phyloP scores from a whole-genome alignment of 2,888 invertebrate species.

The Dromius quadrimaculatus region DNA sequence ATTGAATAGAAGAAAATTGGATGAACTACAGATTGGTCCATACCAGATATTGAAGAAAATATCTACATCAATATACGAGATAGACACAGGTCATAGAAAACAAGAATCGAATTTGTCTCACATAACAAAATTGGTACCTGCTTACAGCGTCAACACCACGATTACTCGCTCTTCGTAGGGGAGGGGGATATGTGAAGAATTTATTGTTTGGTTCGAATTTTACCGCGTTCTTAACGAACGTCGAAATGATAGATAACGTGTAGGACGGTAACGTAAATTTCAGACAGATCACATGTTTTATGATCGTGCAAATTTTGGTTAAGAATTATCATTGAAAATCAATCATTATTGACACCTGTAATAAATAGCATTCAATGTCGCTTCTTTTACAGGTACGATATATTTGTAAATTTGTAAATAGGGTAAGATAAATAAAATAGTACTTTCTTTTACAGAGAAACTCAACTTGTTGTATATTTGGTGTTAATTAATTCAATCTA shows the following conservation, averaged over 20 bases:
- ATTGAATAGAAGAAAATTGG: slow-evolving; percentile 59
- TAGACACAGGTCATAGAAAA: slow-evolving; percentile 48
- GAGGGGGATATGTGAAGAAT: background rate
- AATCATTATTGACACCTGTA: background rate
- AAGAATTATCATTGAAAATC: background rate
- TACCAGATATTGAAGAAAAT: slow-evolving; percentile 56
- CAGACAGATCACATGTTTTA: background rate
- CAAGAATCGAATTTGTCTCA: slow-evolving; percentile 30
- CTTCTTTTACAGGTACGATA: background rate
- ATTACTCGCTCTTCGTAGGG: background rate
- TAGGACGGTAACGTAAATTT: background rate
- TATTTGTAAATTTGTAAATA: background rate
- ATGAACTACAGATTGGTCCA: slow-evolving; percentile 58
- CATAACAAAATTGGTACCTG: slow-evolving; percentile 25
- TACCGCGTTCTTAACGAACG: background rate
- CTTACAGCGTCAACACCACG: slow-evolving; percentile 12
- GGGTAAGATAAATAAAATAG: background rate
- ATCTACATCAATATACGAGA: slow-evolving; percentile 56
- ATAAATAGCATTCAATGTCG: background rate
- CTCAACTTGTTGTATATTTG: background rate
- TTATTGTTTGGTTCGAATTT: background rate
- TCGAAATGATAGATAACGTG: background rate
- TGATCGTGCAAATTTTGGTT: background rate
- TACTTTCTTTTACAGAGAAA: background rate
- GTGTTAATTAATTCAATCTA: background rate